Conservation (phyloP, 1,140 invertebrate species). For the Scaptodrosophila lebanonensis region DNA sequence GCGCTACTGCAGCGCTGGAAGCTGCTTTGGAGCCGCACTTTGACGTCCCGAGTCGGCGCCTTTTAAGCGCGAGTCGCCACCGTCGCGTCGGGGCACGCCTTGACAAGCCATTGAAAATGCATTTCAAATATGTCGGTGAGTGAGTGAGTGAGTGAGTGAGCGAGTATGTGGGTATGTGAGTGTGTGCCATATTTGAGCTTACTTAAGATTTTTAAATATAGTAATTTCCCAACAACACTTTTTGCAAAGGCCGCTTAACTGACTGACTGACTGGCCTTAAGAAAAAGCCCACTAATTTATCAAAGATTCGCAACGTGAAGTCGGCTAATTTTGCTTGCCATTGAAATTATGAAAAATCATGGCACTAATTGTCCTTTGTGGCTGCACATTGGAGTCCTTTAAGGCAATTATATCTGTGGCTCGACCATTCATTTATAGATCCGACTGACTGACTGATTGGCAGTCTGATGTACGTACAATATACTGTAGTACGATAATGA, state of each 20-base stretch:
- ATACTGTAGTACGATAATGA: constrained; percentile 30
- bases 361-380: constrained; percentile 49
- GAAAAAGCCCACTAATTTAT: constrained; percentile 62
- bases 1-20: constrained; percentile 18
- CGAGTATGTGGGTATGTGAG: constrained; percentile 6
- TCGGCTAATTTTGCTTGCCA: constrained; percentile 40
- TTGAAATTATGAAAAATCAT: constrained; percentile 64
- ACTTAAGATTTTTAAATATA: constrained; percentile 72
- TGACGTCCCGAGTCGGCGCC: constrained; percentile 23
- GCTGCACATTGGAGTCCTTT: constrained; percentile 29
- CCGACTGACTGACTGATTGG: too few species aligned
- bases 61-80: constrained; percentile 17
- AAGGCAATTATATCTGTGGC: constrained; percentile 32
- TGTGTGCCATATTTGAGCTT: constrained; percentile 56
- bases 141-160: constrained; percentile 16
- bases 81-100: constrained; percentile 13
- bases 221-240: constrained; percentile 52
- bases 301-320: constrained; percentile 35
- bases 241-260: neutral
- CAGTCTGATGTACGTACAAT: too few species aligned
- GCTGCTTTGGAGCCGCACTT: constrained; percentile 4
- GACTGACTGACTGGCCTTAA: constrained; percentile 17
- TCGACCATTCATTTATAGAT: too few species aligned
- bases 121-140: constrained; percentile 17
- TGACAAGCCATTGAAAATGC: constrained; percentile 18